Evolutionary conservation across 2,113 vertebrate genomes (phyloP).

Genomic region (Urocitellus parryii): DNA sequence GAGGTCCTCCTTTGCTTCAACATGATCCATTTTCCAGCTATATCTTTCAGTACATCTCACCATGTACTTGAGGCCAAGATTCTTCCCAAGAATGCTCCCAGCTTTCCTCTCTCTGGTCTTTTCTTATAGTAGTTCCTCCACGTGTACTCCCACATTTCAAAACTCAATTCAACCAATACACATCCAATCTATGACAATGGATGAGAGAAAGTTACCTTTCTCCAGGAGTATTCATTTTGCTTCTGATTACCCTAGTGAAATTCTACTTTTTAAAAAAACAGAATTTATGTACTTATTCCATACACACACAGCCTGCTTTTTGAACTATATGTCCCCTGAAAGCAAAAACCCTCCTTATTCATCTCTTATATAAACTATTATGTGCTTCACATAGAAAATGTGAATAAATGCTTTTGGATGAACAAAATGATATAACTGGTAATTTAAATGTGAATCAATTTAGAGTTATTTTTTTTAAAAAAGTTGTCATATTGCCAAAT

Average conservation of each 20-base stretch:
- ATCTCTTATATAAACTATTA: not conserved
- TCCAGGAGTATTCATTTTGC: not conserved
- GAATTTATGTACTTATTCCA: not conserved
- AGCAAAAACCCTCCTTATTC: not conserved
- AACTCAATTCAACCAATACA: not conserved
- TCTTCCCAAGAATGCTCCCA: not conserved
- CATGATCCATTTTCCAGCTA: not conserved
- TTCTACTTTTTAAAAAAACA: not conserved
- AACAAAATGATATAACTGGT: not conserved
- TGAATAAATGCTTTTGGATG: not conserved
- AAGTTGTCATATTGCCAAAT: not conserved
- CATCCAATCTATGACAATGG: not conserved
- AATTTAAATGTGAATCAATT: not conserved
- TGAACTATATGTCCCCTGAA: not conserved
- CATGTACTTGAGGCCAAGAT: fast-evolving
- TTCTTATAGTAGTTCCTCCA: not conserved
- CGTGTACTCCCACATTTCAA: not conserved
- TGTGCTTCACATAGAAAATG: not conserved
- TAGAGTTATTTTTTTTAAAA: not conserved
- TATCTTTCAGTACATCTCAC: not conserved
- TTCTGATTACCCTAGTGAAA: not conserved
- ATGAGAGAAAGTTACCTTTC: not conserved
- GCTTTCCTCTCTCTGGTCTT: not conserved
- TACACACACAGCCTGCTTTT: fast-evolving
- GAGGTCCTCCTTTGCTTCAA: not conserved